Evolutionary conservation across 2,888 invertebrate species (phyloP).

Genomic region (Dryococelus australis): DNA sequence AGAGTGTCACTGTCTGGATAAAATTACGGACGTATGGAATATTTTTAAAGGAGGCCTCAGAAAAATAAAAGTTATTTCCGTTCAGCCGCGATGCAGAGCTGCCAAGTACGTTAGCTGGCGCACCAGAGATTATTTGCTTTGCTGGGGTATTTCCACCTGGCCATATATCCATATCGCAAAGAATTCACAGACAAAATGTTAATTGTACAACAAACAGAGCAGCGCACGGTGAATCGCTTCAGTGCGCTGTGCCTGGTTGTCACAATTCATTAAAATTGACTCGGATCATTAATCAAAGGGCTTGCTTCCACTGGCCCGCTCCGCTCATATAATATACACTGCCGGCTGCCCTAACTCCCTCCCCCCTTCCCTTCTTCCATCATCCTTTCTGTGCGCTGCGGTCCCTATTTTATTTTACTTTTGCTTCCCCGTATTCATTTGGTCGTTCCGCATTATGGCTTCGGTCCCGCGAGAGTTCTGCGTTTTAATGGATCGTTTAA

Average conservation of each 20-base stretch:
- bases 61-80: no score
- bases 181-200: background rate
- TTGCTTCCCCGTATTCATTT: background rate
- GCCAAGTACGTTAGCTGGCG: no score
- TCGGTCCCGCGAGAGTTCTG: constrained; percentile 23
- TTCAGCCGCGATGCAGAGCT: no score
- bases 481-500: constrained; percentile 25
- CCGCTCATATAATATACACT: background rate
- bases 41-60: no score
- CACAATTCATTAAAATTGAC: constrained; percentile 27
- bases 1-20: no score
- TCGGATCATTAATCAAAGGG: constrained; percentile 29
- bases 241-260: background rate
- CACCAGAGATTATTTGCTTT: no score
- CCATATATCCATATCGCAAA: background rate
- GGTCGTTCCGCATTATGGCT: constrained; percentile 22
- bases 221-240: background rate
- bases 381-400: background rate
- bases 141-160: background rate
- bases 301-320: background rate
- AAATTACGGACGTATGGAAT: no score
- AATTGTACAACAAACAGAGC: background rate
- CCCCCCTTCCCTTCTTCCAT: background rate
- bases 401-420: background rate
- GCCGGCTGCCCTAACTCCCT: background rate